These are phyloP conservation scores for Laterallus jamaicensis DNA, from an alignment of 2,113 vertebrate genomes.

Conservation along the genomic window DNA sequence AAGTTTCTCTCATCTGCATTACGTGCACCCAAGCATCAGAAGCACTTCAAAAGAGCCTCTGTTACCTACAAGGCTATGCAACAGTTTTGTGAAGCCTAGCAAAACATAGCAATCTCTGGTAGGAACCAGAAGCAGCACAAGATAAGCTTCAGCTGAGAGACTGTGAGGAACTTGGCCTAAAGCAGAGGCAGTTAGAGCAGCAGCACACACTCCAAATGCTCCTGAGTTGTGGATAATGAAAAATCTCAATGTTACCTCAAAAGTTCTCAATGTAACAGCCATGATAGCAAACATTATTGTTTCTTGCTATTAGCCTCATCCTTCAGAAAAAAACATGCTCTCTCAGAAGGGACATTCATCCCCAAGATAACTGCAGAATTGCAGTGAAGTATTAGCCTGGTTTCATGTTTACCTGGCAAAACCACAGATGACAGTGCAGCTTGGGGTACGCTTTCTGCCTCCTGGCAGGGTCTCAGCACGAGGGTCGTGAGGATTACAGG, in stretches of 20 bases:
- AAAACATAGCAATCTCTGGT: rapidly evolving
- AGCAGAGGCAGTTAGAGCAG: neutral
- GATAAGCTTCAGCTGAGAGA: neutral
- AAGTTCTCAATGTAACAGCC: neutral
- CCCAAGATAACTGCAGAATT: neutral
- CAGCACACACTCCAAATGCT: neutral
- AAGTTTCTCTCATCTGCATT: neutral
- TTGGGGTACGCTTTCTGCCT: neutral
- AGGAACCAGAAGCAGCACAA: neutral
- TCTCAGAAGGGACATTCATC: neutral
- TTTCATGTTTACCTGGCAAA: neutral
- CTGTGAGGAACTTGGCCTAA: neutral
- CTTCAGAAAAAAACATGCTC: neutral
- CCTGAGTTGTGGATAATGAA: neutral
- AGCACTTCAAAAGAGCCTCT: neutral
- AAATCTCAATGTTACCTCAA: neutral
- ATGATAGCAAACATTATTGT: neutral
- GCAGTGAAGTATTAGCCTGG: neutral
- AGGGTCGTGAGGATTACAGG: neutral
- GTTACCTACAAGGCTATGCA: neutral
- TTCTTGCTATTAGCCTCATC: neutral
- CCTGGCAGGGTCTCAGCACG: neutral
- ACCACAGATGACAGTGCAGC: neutral
- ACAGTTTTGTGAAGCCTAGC: neutral
- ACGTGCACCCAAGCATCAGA: neutral